Conservation (phyloP, 2,797 vertebrate genomes). For the Halcyon chelicuti region DNA sequence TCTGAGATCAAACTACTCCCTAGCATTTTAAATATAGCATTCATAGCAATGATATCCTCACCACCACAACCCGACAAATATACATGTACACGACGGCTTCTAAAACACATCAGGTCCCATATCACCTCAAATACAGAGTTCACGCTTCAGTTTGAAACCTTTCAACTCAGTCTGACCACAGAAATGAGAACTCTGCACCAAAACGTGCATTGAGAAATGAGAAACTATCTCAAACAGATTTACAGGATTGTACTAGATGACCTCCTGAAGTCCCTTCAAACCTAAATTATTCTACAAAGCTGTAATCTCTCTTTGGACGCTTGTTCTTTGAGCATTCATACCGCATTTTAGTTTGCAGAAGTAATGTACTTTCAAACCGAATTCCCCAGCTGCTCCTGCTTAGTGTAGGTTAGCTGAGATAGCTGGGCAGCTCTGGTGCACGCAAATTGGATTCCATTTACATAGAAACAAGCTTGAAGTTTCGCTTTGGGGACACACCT, state of each 20-base stretch:
- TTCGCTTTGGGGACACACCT: not conserved
- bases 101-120: not conserved
- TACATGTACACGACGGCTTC: not conserved
- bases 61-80: not conserved
- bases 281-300: not conserved
- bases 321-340: not conserved
- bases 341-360: not conserved
- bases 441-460: accelerated
- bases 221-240: not conserved
- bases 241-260: not conserved
- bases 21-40: slow-evolving; percentile 69
- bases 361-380: not conserved
- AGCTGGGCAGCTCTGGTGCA: not conserved
- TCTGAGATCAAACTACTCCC: slow-evolving; percentile 56
- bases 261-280: not conserved
- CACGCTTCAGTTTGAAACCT: not conserved
- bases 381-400: not conserved
- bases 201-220: not conserved
- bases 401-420: not conserved
- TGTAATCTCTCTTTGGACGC: not conserved
- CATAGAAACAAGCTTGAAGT: not conserved
- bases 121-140: not conserved
- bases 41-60: slow-evolving; percentile 35
- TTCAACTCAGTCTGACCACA: not conserved
- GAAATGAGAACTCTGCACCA: not conserved